These are phyloP conservation scores for Pegoplata infirma DNA, from an alignment of 2,888 invertebrate species.

Conservation along the genomic window DNA sequence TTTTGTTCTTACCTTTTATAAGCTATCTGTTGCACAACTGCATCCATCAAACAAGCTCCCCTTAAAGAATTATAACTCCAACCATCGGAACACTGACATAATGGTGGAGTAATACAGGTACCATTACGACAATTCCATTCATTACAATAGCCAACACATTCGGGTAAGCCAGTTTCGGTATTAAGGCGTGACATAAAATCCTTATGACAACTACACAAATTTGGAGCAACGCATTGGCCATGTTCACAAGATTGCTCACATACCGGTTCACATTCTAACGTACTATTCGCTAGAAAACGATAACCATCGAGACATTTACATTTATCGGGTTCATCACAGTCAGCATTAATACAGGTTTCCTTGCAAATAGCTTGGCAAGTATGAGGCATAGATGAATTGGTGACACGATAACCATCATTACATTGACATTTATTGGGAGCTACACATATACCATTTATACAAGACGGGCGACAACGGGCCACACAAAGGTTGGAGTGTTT, in stretches of 20 bases:
- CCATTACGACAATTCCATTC: slow-evolving; percentile 67
- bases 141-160: slow-evolving; percentile 66
- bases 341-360: slow-evolving; percentile 73
- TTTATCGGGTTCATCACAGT: slow-evolving; percentile 80
- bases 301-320: slow-evolving; percentile 79
- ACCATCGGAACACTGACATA: slow-evolving; percentile 65
- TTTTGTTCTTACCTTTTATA: slow-evolving; percentile 62
- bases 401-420: slow-evolving; percentile 71
- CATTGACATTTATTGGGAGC: slow-evolving; percentile 79
- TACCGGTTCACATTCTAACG: slow-evolving; percentile 71
- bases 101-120: slow-evolving; percentile 60
- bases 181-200: slow-evolving; percentile 72
- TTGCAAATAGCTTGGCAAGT: slow-evolving; percentile 69
- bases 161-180: slow-evolving; percentile 53
- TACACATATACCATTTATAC: slow-evolving; percentile 78
- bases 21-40: slow-evolving; percentile 31
- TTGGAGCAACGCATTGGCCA: slow-evolving; percentile 73
- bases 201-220: slow-evolving; percentile 80
- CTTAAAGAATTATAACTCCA: slow-evolving; percentile 59
- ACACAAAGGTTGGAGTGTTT: slow-evolving; percentile 69
- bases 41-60: slow-evolving; percentile 63
- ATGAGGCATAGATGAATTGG: slow-evolving; percentile 70
- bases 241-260: slow-evolving; percentile 72
- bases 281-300: slow-evolving; percentile 68
- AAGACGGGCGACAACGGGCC: slow-evolving; percentile 72